These are phyloP conservation scores for Drymonia ruficornis DNA, from an alignment of 2,888 invertebrate species.

Conservation along the genomic window DNA sequence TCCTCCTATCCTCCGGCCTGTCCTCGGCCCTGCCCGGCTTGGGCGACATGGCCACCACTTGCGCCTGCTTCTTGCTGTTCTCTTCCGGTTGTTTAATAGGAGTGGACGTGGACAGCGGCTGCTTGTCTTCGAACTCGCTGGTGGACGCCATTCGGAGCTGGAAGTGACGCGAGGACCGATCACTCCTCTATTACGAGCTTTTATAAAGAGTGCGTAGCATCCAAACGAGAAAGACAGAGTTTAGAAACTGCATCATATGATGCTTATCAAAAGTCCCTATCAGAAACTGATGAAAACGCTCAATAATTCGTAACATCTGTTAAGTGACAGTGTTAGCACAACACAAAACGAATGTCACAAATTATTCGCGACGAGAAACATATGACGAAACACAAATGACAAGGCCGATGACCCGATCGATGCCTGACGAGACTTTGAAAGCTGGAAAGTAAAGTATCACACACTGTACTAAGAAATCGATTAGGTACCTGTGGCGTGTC, in stretches of 20 bases:
- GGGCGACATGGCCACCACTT: slow-evolving; percentile 75
- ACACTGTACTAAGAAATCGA: slow-evolving; percentile 13
- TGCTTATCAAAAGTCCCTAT: background rate
- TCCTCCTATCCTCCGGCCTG: background rate
- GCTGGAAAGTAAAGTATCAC: background rate
- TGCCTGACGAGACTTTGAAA: background rate
- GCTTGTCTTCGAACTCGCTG: slow-evolving; percentile 44
- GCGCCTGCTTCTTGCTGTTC: slow-evolving; percentile 48
- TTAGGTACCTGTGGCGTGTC: slow-evolving; percentile 65
- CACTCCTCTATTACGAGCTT: background rate
- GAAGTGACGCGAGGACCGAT: slow-evolving; percentile 12
- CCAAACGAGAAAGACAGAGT: background rate
- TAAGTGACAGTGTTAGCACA: background rate
- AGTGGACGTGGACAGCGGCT: slow-evolving; percentile 70
- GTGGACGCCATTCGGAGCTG: slow-evolving; percentile 50
- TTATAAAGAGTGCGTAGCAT: background rate
- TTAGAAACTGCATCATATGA: too few species aligned
- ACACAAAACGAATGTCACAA: slow-evolving; percentile 5
- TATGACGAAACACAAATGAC: slow-evolving; percentile 2
- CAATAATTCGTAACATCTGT: background rate
- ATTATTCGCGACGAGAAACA: background rate
- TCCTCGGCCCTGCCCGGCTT: slow-evolving; percentile 39
- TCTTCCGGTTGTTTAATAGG: slow-evolving; percentile 59
- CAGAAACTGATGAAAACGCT: background rate
- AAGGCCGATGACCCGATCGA: background rate